phyloP scores from a whole-genome alignment of 2,113 vertebrate genomes.

The Fulmarus glacialis region DNA sequence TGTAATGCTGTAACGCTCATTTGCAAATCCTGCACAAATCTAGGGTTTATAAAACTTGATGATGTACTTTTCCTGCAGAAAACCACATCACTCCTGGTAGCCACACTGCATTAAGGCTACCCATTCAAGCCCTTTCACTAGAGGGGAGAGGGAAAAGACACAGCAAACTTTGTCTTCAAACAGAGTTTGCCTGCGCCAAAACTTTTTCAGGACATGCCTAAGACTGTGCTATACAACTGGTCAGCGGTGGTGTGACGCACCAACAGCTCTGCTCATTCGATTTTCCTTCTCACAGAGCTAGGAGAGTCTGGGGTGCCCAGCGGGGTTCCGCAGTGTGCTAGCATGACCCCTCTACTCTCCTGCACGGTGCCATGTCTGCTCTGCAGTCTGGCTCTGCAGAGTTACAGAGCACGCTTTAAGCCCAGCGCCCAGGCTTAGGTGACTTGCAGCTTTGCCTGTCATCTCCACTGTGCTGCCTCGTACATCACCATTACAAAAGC shows the following conservation, averaged over 20 bases:
- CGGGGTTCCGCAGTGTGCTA: not conserved
- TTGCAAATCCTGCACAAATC: constrained; percentile 58
- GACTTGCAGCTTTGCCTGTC: not conserved
- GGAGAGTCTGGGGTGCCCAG: not conserved
- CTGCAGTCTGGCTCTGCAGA: not conserved
- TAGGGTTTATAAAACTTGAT: constrained; percentile 35
- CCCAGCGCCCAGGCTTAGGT: not conserved
- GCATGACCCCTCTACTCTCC: not conserved
- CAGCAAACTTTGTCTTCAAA: not conserved
- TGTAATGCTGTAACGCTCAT: not conserved
- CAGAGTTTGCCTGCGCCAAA: not conserved
- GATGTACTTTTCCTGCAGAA: constrained; percentile 48
- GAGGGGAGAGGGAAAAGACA: not conserved
- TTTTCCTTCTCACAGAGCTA: not conserved
- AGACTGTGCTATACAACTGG: not conserved
- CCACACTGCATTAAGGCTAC: not conserved
- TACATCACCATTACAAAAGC: not conserved
- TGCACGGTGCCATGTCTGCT: not conserved
- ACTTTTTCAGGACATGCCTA: not conserved
- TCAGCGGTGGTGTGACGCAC: not conserved
- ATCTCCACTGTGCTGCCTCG: not conserved
- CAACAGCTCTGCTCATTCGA: not conserved
- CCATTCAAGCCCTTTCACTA: not conserved
- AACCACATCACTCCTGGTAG: constrained; percentile 23
- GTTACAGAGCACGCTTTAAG: not conserved